phyloP scores from a whole-genome alignment of 2,888 invertebrate species.

The Cephus runcator region DNA sequence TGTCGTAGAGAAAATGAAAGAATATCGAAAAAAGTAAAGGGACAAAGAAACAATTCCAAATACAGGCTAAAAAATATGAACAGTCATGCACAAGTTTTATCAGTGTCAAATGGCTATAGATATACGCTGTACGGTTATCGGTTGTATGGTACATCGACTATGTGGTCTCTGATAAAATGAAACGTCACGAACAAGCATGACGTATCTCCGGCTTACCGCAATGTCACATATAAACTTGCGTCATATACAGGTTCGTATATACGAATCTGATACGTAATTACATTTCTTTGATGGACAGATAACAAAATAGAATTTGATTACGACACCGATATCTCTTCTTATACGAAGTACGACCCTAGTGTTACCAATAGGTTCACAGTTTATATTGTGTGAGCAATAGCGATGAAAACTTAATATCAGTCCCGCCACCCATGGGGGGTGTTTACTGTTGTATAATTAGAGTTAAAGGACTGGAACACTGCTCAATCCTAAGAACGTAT shows the following conservation, averaged over 20 bases:
- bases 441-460: not conserved
- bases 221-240: not conserved
- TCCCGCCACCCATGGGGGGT: not conserved
- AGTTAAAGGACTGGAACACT: not conserved
- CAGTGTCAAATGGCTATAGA: not conserved
- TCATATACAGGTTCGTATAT: not conserved
- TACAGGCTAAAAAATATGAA: not conserved
- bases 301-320: not conserved
- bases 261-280: not conserved
- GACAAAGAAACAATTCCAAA: not conserved
- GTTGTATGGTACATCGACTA: not conserved
- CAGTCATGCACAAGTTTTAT: not conserved
- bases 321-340: not conserved
- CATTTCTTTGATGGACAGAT: not conserved
- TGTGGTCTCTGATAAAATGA: not conserved
- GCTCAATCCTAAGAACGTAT: not conserved
- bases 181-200: not conserved
- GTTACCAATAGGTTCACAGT: not conserved
- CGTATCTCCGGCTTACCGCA: not conserved
- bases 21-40: not conserved
- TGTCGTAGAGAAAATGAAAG: not conserved
- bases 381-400: not conserved
- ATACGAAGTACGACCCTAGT: not conserved
- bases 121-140: not conserved
- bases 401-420: not conserved